Evolutionary conservation across 2,888 invertebrate genomes (phyloP), one percentile per base, ranked within the genome.

Genomic region (Dysmachus trigonus): DNA sequence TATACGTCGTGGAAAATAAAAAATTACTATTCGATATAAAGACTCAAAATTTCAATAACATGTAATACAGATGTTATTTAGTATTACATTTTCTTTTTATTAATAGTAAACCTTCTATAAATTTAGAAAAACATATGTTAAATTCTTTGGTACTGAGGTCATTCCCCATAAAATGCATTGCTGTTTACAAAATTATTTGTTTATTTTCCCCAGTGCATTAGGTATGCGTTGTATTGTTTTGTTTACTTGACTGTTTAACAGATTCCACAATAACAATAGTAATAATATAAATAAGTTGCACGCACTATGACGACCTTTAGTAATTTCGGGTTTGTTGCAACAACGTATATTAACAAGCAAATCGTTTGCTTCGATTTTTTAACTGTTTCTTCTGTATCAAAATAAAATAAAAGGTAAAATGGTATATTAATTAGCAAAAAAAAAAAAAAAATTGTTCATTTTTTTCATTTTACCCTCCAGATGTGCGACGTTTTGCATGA

Each of bases 41-140:
- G 27, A 71, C 71, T 71, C 71, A 18, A 71, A 71, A 71, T 71
- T 71, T 71, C 71, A 71, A 27, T 71, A 71, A 71, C 7, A 73
- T 31, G 31, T 73, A 73, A 73, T 73, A 73, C 30, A 73, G 31
- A 73, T 73, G 73, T 73, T 15, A 73, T 73, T 73, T 73, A 73
- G 73, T 73, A n/a, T 10, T 73, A 73, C 15, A 4, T 73, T 71
- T 71, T 27, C 71, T 71, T 27, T 71, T 15, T 2, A 53, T 71
- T n/a, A 71, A n/a, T 22, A 71, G n/a, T 71, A 71, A 71, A 71
- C n/a, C 31, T 22, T 18, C 71, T 71, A 71, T 27, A 22, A 22
- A 71, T 71, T 71, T 71, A 71, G 1, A 71, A 22, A 71, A 71
- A 71, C n/a, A 73, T 10, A 31, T 0, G 4, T 73, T 73, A n/a